Conservation (phyloP, 2,113 vertebrate genomes). For the Catharus minimus region DNA sequence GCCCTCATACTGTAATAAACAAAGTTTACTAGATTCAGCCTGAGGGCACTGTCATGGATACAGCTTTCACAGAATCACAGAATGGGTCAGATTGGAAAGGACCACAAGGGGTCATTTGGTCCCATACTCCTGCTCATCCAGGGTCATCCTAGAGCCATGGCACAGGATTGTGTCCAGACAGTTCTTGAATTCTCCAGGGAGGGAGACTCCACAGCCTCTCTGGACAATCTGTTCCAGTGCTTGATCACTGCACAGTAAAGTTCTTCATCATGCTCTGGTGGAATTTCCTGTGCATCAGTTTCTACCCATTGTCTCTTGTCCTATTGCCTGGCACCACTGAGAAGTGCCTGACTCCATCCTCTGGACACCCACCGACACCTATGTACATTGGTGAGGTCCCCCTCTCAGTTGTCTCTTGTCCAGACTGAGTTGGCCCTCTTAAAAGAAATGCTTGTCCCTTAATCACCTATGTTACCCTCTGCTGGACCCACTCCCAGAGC, state of each 20-base stretch:
- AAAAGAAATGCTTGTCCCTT: neutral
- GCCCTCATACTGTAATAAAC: neutral
- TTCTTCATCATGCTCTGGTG: neutral
- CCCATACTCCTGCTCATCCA: neutral
- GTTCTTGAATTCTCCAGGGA: neutral
- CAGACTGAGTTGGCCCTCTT: too few relatives aligned
- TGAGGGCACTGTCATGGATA: neutral
- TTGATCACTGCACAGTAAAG: neutral
- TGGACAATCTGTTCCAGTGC: neutral
- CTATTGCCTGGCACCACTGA: accelerated
- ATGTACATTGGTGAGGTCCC: neutral
- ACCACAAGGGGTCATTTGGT: accelerated
- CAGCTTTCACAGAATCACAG: neutral
- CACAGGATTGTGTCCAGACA: neutral
- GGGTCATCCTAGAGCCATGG: accelerated
- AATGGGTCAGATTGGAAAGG: neutral
- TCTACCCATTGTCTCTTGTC: neutral
- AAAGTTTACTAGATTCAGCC: neutral
- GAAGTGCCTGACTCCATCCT: neutral
- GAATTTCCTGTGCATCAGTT: neutral
- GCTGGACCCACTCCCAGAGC: neutral
- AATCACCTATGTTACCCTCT: neutral
- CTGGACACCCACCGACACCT: accelerated
- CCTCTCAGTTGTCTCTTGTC: neutral
- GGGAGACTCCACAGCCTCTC: neutral